phyloP scores from a whole-genome alignment of 1,140 invertebrate species.

The Lithobius niger region DNA sequence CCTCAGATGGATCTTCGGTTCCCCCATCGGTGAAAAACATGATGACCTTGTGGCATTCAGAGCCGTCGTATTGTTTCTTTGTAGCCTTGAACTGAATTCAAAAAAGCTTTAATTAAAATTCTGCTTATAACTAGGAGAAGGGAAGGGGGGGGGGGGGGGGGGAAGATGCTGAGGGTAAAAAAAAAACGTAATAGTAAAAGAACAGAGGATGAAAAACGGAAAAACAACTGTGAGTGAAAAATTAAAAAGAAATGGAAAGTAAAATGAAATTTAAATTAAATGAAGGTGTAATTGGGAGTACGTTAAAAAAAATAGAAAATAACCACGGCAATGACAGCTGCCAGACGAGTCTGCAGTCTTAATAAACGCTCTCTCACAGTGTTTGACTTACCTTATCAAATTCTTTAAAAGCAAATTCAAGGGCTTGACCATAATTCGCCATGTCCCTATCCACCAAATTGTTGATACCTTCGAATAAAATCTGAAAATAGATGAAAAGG shows the following conservation, averaged over 20 bases:
- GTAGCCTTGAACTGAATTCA: conserved; percentile 18
- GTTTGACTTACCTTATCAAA: conserved; percentile 32
- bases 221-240: too few species aligned
- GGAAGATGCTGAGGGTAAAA: too few species aligned
- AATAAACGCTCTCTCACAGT: too few species aligned
- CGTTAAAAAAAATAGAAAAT: too few species aligned
- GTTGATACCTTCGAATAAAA: conserved; percentile 31
- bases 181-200: too few species aligned
- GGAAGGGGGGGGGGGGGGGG: neutral
- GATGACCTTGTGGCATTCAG: conserved; percentile 44
- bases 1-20: conserved; percentile 40
- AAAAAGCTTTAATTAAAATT: neutral
- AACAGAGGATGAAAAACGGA: too few species aligned
- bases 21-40: conserved; percentile 50
- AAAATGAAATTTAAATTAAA: too few species aligned
- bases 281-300: too few species aligned
- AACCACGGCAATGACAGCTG: too few species aligned
- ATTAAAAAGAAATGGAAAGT: too few species aligned
- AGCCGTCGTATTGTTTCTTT: conserved; percentile 20
- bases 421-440: conserved; percentile 40
- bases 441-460: conserved; percentile 33
- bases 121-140: neutral
- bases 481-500: conserved; percentile 22
- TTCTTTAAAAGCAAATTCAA: conserved; percentile 38
- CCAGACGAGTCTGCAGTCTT: too few species aligned